phyloP scores from a whole-genome alignment of 1,140 invertebrate genomes.

The Carposina sasakii region DNA sequence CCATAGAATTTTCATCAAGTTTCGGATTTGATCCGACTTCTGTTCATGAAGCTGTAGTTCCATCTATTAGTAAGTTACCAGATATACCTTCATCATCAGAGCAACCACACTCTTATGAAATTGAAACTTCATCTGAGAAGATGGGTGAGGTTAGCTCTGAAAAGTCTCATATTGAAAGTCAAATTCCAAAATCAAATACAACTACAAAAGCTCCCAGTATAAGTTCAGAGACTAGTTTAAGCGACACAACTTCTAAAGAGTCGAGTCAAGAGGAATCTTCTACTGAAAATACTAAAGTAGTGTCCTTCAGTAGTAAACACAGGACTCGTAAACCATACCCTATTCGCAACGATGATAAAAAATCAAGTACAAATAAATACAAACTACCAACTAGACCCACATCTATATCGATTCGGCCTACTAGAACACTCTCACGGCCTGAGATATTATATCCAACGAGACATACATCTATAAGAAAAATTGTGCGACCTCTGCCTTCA shows the following conservation, averaged over 20 bases:
- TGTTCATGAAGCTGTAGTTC: constrained; percentile 36
- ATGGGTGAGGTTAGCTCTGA: constrained; percentile 27
- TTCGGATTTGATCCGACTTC: constrained; percentile 52
- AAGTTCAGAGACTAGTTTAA: constrained; percentile 18
- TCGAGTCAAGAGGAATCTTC: constrained; percentile 35
- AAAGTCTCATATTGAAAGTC: constrained; percentile 24
- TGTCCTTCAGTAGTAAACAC: constrained; percentile 39
- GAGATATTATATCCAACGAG: constrained; percentile 47
- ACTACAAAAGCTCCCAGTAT: constrained; percentile 14
- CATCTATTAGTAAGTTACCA: constrained; percentile 22
- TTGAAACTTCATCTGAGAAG: constrained; percentile 39
- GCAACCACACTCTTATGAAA: constrained; percentile 34
- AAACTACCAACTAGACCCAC: constrained; percentile 44
- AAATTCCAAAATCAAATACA: constrained; percentile 23
- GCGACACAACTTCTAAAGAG: constrained; percentile 26
- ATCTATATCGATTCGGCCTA: constrained; percentile 42
- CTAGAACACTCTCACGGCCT: constrained; percentile 41
- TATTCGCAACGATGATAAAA: constrained; percentile 42
- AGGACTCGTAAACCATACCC: constrained; percentile 61
- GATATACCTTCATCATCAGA: constrained; percentile 32
- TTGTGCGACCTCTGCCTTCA: constrained; percentile 39
- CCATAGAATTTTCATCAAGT: constrained; percentile 54
- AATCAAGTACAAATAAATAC: constrained; percentile 39
- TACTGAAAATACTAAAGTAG: constrained; percentile 46
- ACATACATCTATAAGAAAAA: constrained; percentile 40